Evolutionary conservation across 2,797 vertebrate species (phyloP).

Genomic region (Anolis apletophallus): DNA sequence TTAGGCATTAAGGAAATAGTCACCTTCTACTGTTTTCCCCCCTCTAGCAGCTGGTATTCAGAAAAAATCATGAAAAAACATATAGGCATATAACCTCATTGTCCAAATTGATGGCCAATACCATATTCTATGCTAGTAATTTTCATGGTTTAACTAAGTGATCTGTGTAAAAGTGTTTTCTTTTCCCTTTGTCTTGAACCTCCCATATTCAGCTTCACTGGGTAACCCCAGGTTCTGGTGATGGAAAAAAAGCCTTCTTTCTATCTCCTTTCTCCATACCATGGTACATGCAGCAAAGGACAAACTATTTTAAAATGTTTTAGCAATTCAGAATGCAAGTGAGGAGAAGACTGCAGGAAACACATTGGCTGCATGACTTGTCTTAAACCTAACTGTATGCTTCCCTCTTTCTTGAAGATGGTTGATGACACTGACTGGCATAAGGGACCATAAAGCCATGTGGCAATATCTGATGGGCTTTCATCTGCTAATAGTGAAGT

Average conservation of each 20-base stretch:
- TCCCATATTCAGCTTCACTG: too few relatives aligned
- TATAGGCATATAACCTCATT: background rate
- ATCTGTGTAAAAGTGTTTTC: too few relatives aligned
- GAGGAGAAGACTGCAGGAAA: background rate
- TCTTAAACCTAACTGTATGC: background rate
- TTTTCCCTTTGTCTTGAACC: too few relatives aligned
- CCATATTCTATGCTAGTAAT: too few relatives aligned
- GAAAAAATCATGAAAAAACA: background rate
- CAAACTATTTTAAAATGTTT: background rate
- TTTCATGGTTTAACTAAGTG: too few relatives aligned
- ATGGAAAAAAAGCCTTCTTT: too few relatives aligned
- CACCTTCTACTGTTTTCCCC: background rate
- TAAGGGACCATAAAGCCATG: background rate
- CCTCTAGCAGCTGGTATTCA: too few relatives aligned
- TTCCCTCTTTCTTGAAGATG: background rate
- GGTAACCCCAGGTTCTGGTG: too few relatives aligned
- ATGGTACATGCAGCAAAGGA: background rate
- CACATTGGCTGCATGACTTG: background rate
- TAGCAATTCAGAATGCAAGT: background rate
- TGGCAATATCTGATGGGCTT: background rate
- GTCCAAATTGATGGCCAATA: too few relatives aligned
- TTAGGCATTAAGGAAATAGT: background rate
- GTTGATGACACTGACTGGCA: background rate
- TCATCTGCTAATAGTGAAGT: background rate
- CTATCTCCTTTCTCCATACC: background rate